These are phyloP conservation scores for Habroteleia sp. DNA, from an alignment of 2,888 invertebrate species.

Conservation along the genomic window DNA sequence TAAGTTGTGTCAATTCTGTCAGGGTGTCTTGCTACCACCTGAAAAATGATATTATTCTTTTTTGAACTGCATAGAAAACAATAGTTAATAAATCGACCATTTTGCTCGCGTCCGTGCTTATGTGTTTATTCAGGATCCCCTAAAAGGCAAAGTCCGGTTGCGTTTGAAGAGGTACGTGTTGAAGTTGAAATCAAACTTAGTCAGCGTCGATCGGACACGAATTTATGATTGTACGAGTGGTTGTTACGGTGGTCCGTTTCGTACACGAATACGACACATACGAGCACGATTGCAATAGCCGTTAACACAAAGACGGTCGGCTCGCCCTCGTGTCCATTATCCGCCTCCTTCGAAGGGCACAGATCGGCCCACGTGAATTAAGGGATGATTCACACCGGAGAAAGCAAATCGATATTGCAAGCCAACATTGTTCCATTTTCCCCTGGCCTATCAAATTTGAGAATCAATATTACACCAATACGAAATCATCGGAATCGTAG, in stretches of 20 bases:
- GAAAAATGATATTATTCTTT: too few relatives aligned
- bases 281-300: conserved; percentile 27
- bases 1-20: too few relatives aligned
- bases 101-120: background rate
- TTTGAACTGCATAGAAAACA: too few relatives aligned
- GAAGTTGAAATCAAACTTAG: conserved; percentile 37
- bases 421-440: conserved; percentile 13
- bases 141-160: background rate
- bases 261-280: conserved; percentile 31
- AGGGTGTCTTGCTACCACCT: too few relatives aligned
- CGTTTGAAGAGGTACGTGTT: conserved; percentile 9
- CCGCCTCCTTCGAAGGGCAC: conserved; percentile 55
- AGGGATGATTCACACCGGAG: conserved; percentile 71
- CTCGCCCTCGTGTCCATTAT: conserved; percentile 48
- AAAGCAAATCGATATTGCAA: conserved; percentile 71
- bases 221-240: conserved; percentile 34
- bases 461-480: too few relatives aligned
- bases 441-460: too few relatives aligned
- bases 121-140: conserved; percentile 3
- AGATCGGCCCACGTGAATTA: conserved; percentile 66
- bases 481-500: too few relatives aligned
- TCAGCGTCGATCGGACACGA: conserved; percentile 21
- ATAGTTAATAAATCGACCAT: too few relatives aligned
- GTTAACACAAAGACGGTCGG: conserved; percentile 33
- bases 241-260: conserved; percentile 35